Conservation (phyloP, 2,797 vertebrate species). For the Sphenopsis melanotis region DNA sequence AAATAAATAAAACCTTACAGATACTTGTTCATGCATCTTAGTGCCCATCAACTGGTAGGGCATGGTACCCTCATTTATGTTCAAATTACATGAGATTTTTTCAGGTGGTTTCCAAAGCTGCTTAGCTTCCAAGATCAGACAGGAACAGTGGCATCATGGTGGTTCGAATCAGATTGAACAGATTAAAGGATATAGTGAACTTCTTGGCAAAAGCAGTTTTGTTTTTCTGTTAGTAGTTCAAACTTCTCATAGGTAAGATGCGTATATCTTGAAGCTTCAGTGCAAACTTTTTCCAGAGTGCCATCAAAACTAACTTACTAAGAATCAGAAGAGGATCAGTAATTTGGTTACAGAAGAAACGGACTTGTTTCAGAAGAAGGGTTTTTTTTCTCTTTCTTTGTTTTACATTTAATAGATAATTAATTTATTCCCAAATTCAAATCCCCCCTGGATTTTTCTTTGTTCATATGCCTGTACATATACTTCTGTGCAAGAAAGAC, state of each 20-base stretch:
- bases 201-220: neutral
- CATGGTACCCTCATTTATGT: neutral
- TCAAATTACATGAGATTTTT: neutral
- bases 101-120: neutral
- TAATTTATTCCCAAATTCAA: neutral
- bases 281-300: neutral
- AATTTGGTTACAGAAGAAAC: neutral
- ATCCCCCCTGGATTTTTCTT: neutral
- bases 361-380: neutral
- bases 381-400: accelerated
- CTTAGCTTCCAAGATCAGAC: neutral
- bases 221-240: neutral
- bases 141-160: neutral
- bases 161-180: neutral
- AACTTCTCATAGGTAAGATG: neutral
- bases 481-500: neutral
- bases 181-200: neutral
- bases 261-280: neutral
- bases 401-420: neutral
- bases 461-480: neutral
- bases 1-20: neutral
- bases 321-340: neutral
- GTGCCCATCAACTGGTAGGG: neutral
- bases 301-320: neutral
- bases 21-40: neutral